Evolutionary conservation across 2,113 vertebrate species (phyloP).

Genomic region (Rafetus swinhoei): DNA sequence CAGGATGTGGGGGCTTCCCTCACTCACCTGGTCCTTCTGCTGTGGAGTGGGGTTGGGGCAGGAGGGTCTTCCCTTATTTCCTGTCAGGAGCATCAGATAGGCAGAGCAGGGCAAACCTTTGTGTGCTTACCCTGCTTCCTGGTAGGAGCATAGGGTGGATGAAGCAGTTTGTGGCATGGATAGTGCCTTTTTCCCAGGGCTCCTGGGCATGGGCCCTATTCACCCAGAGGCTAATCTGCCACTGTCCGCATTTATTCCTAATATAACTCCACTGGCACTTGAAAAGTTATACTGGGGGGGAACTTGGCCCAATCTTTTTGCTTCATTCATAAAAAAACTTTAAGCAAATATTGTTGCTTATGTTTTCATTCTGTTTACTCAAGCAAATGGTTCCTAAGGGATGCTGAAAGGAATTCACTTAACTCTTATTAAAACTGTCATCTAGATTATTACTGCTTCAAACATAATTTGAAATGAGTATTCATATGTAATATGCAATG

Average conservation of each 20-base stretch:
- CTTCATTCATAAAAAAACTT: not conserved
- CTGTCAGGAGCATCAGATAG: no score
- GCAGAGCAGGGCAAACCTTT: no score
- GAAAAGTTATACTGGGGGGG: accelerated
- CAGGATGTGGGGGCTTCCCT: no score
- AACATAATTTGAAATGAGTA: not conserved
- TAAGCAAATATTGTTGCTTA: not conserved
- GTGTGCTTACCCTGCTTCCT: no score
- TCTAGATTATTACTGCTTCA: not conserved
- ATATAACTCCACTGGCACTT: accelerated
- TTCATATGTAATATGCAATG: not conserved
- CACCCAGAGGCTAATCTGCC: no score
- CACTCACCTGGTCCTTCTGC: no score
- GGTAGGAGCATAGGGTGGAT: no score
- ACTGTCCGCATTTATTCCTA: not conserved
- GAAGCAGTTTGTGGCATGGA: no score
- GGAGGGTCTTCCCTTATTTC: no score
- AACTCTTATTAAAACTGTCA: not conserved
- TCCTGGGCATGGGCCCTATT: no score
- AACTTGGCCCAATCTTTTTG: not conserved
- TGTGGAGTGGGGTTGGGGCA: no score
- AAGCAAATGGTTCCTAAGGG: not conserved
- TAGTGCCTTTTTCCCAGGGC: no score
- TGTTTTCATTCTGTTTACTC: not conserved
- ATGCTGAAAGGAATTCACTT: not conserved